These are phyloP conservation scores for Irena cyanogastra DNA, from an alignment of 2,113 vertebrate species.

Conservation along the genomic window DNA sequence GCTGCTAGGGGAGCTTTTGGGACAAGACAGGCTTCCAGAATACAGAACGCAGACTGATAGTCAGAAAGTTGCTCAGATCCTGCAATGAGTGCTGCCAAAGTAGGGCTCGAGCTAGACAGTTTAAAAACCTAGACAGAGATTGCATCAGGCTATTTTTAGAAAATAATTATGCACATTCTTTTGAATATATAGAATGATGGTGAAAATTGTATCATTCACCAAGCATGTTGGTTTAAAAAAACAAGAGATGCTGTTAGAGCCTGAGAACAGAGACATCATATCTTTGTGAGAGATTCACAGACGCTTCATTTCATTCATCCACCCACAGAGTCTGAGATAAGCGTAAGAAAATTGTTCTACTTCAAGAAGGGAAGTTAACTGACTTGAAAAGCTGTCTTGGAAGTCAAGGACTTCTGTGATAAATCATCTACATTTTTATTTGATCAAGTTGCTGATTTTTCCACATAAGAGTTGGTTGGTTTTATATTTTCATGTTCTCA, in stretches of 20 bases:
- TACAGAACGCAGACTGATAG: neutral
- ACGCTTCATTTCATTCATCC: constrained; percentile 29
- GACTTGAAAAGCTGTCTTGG: constrained; percentile 13
- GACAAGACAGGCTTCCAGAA: neutral
- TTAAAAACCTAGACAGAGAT: constrained; percentile 9
- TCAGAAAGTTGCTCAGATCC: neutral
- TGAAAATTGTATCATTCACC: constrained; percentile 18
- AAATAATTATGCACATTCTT: constrained; percentile 33
- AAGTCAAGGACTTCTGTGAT: constrained; percentile 4
- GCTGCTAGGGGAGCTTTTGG: neutral
- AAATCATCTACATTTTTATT: neutral
- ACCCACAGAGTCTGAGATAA: constrained; percentile 7
- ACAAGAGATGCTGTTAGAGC: neutral
- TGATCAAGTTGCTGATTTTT: neutral
- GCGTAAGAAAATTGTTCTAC: neutral
- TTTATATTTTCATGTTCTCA: neutral
- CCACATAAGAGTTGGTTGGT: neutral
- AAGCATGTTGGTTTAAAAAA: constrained; percentile 9
- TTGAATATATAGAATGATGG: constrained; percentile 1
- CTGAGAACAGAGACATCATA: neutral
- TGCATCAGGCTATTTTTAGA: constrained; percentile 24
- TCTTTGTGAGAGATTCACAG: constrained; percentile 14
- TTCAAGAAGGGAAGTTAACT: neutral
- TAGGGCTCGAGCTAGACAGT: neutral
- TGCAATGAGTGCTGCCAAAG: neutral